Conservation (phyloP, 2,113 vertebrate species). For the Chaetodon auriga region DNA sequence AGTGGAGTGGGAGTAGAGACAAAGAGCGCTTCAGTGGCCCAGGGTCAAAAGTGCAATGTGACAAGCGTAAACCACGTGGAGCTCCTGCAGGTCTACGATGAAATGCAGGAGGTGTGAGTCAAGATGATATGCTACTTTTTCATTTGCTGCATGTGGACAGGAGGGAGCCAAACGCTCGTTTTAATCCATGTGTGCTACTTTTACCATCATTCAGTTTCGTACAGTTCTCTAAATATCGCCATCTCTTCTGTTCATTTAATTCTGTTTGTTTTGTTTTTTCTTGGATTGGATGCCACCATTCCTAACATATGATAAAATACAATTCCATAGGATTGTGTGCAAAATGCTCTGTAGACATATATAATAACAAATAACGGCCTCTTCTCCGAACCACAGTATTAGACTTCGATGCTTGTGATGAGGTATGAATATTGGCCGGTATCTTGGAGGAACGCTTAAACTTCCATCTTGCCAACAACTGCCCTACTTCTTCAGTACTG, state of each 20-base stretch:
- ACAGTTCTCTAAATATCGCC: conserved; percentile 49
- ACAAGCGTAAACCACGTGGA: conserved; percentile 57
- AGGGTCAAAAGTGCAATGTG: conserved; percentile 77
- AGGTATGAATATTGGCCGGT: conserved; percentile 72
- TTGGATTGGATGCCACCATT: conserved; percentile 50
- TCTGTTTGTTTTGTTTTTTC: conserved; percentile 11
- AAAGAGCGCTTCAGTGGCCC: conserved; percentile 45
- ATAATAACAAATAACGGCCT: conserved; percentile 67
- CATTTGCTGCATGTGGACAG: conserved; percentile 60
- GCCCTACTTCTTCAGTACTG: neutral
- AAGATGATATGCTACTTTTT: conserved; percentile 71
- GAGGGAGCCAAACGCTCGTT: conserved; percentile 50
- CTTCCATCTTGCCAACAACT: conserved; percentile 50
- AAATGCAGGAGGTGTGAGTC: conserved; percentile 49
- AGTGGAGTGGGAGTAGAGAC: conserved; percentile 32
- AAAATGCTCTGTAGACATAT: conserved; percentile 78
- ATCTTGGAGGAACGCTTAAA: conserved; percentile 51
- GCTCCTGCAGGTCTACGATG: conserved; percentile 46
- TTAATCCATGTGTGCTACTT: conserved; percentile 73
- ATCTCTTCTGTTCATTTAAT: conserved; percentile 16
- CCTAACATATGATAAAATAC: conserved; percentile 70
- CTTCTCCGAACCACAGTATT: conserved; percentile 56
- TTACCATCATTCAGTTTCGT: conserved; percentile 49
- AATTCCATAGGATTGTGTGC: conserved; percentile 83
- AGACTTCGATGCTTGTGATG: conserved; percentile 66